These are phyloP conservation scores for Sebastiscus tertius DNA, from an alignment of 2,797 vertebrate species.

Conservation along the genomic window DNA sequence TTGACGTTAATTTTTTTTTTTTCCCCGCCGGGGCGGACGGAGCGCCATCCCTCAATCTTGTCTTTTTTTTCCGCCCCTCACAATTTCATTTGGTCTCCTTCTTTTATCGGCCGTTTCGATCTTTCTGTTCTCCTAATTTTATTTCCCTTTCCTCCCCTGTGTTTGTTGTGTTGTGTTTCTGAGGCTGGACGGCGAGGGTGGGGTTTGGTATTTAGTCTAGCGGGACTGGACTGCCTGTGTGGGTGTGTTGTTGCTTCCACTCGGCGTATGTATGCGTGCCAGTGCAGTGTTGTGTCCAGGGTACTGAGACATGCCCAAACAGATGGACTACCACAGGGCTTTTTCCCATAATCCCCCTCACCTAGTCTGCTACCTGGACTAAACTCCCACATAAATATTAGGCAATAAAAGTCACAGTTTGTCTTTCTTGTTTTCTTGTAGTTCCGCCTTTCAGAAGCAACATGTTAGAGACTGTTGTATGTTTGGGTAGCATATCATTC, in stretches of 20 bases:
- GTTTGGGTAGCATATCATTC: not conserved
- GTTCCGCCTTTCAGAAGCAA: not conserved
- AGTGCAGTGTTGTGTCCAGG: slow-evolving; percentile 40
- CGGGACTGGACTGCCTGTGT: slow-evolving; percentile 22
- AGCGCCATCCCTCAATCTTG: slow-evolving; percentile 44
- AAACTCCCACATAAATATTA: not conserved
- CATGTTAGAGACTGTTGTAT: not conserved
- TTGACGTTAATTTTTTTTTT: slow-evolving; percentile 47
- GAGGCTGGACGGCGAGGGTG: slow-evolving; percentile 4
- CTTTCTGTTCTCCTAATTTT: slow-evolving; percentile 13
- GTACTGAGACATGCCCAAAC: slow-evolving; percentile 45
- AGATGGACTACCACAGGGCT: slow-evolving; percentile 57
- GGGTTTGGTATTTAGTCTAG: slow-evolving; percentile 25
- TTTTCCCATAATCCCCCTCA: slow-evolving; percentile 52
- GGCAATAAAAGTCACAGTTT: not conserved
- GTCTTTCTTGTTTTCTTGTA: not conserved
- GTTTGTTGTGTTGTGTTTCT: not conserved
- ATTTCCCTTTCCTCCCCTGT: not conserved
- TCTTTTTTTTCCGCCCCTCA: slow-evolving; percentile 5
- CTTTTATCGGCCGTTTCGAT: slow-evolving; percentile 34
- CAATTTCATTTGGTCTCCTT: slow-evolving; percentile 33
- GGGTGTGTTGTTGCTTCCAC: slow-evolving; percentile 8
- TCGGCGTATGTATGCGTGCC: slow-evolving; percentile 15
- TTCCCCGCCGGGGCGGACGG: not conserved
- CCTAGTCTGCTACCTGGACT: slow-evolving; percentile 27